phyloP scores from a whole-genome alignment of 2,113 vertebrate species.

The Taurulus bubalis region DNA sequence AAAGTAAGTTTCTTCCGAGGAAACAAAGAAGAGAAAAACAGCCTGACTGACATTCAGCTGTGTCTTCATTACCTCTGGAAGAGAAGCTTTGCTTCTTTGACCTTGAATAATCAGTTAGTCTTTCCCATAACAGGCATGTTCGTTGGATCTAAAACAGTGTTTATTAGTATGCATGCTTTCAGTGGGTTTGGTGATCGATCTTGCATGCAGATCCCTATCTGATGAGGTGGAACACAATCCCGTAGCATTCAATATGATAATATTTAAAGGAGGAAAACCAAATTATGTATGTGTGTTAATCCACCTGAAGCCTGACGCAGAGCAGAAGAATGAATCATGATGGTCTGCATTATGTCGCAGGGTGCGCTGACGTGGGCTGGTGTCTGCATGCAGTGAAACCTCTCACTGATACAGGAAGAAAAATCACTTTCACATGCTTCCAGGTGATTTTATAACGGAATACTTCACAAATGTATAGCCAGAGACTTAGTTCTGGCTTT shows the following conservation, averaged over 20 bases:
- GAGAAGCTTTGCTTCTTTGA: slow-evolving; percentile 15
- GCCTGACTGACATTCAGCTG: neutral
- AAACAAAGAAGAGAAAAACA: neutral
- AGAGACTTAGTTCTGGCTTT: neutral
- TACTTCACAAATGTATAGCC: neutral
- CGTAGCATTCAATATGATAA: slow-evolving; percentile 34
- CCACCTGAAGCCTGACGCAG: slow-evolving; percentile 28
- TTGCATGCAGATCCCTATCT: slow-evolving; percentile 57
- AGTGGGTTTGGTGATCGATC: slow-evolving; percentile 43
- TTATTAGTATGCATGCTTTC: slow-evolving; percentile 44
- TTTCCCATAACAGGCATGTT: slow-evolving; percentile 17
- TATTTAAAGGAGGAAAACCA: slow-evolving; percentile 40
- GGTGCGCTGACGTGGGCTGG: neutral
- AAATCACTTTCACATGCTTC: neutral
- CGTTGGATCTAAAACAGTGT: slow-evolving; percentile 26
- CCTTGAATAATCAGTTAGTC: slow-evolving; percentile 45
- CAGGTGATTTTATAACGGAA: neutral
- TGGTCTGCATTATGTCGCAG: neutral
- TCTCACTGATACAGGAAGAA: neutral
- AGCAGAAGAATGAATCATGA: slow-evolving; percentile 37
- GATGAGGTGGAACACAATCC: slow-evolving; percentile 42
- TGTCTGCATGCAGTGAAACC: slow-evolving; percentile 6
- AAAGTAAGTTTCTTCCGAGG: neutral
- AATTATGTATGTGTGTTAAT: slow-evolving; percentile 26
- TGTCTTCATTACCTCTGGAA: slow-evolving; percentile 12